Percentiles rank a stretch among this genome's conserved stretches.
phyloP scores from a whole-genome alignment of 2,797 vertebrate genomes.

The Coccyzus lansbergi region DNA sequence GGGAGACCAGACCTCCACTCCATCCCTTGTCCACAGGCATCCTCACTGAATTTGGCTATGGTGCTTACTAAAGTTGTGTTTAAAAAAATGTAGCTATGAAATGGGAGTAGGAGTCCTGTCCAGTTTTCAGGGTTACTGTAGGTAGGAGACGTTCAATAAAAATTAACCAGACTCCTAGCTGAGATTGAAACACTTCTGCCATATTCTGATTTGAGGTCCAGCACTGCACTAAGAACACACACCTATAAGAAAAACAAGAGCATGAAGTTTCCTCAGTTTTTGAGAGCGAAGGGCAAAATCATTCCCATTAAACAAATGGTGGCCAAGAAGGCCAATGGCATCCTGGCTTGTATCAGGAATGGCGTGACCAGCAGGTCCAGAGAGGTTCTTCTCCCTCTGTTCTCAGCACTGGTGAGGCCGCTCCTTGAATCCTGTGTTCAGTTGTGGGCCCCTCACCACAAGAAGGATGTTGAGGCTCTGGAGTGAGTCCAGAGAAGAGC shows the following conservation, averaged over 20 bases:
- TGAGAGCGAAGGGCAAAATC: not conserved
- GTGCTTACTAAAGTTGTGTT: not conserved
- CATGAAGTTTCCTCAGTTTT: not conserved
- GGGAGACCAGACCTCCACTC: not conserved
- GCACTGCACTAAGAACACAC: not conserved
- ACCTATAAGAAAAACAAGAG: not conserved
- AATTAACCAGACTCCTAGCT: not conserved
- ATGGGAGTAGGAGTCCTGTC: not conserved
- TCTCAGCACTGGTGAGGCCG: no score
- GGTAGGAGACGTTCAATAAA: not conserved
- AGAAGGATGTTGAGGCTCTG: no score
- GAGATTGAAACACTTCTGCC: not conserved
- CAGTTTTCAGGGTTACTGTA: not conserved
- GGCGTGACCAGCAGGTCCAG: no score
- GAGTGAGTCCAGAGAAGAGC: no score
- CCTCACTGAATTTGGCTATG: not conserved
- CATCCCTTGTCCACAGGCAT: not conserved
- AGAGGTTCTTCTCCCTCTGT: no score
- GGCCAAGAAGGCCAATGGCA: no score
- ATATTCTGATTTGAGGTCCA: not conserved
- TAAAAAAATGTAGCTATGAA: not conserved
- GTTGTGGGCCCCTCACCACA: no score
- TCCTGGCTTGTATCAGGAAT: no score
- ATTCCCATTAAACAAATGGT: not conserved
- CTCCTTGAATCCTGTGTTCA: no score